Percentiles rank a stretch among this genome's conserved stretches.
Evolutionary conservation across 2,888 invertebrate genomes (phyloP).

Genomic region (Ethmia dodecea): DNA sequence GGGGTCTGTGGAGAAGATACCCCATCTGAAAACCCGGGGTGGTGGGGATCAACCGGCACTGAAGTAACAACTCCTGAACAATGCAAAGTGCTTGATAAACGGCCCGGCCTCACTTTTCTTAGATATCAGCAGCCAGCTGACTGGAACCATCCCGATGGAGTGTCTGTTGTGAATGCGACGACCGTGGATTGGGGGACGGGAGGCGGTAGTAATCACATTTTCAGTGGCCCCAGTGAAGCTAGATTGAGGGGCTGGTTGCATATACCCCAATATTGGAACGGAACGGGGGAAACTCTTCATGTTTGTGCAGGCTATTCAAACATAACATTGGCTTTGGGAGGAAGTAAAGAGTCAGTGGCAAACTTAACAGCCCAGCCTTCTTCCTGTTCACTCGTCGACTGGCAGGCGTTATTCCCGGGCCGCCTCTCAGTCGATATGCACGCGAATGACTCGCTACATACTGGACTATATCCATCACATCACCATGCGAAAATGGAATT

Average conservation of each 20-base stretch:
- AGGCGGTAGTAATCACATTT: conserved; percentile 81
- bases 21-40: conserved; percentile 88
- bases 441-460: conserved; percentile 79
- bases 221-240: conserved; percentile 85
- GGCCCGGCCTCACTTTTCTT: conserved; percentile 93
- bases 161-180: conserved; percentile 90
- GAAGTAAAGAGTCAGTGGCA: conserved; percentile 68
- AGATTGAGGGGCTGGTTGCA: conserved; percentile 89
- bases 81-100: conserved; percentile 86
- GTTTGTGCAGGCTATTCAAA: conserved; percentile 89
- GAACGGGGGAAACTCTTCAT: conserved; percentile 81
- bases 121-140: conserved; percentile 93
- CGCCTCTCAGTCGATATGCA: conserved; percentile 82
- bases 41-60: conserved; percentile 93
- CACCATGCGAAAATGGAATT: conserved; percentile 90
- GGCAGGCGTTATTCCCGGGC: conserved; percentile 81
- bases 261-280: conserved; percentile 85
- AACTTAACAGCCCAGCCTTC: conserved; percentile 83
- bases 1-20: conserved; percentile 93
- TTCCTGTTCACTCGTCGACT: conserved; percentile 82
- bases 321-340: conserved; percentile 80
- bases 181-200: conserved; percentile 88
- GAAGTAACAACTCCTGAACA: conserved; percentile 85
- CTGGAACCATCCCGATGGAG: conserved; percentile 92
- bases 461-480: conserved; percentile 79